These are phyloP conservation scores for Octomys mimax DNA, from an alignment of 2,797 vertebrate species.

Conservation along the genomic window DNA sequence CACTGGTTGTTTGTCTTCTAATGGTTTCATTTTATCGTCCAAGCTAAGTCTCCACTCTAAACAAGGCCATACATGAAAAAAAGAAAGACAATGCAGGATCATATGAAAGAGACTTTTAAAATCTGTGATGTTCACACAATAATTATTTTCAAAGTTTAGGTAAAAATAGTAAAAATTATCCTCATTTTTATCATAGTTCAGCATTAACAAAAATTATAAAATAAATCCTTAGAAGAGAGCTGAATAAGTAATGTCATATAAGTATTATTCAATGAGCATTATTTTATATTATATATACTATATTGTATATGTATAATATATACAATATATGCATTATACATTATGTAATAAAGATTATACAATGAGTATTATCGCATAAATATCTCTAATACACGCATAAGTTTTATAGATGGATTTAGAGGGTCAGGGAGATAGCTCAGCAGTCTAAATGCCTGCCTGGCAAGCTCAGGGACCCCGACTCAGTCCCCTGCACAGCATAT, in stretches of 20 bases:
- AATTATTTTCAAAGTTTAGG: neutral
- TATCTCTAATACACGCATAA: neutral
- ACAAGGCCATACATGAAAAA: neutral
- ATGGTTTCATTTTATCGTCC: constrained; percentile 13
- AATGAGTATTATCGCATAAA: neutral
- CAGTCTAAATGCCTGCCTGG: too few species aligned
- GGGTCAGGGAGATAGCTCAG: too few species aligned
- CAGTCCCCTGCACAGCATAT: too few species aligned
- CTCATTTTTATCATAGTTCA: neutral
- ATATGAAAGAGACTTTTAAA: neutral
- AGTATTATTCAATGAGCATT: neutral
- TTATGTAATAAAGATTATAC: neutral
- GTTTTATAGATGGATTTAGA: constrained; percentile 40
- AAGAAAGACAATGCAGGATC: constrained; percentile 1
- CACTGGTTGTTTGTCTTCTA: constrained; percentile 19
- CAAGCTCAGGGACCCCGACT: too few species aligned
- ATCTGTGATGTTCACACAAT: neutral
- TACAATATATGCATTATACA: neutral
- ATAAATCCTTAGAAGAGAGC: neutral
- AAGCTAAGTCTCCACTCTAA: neutral
- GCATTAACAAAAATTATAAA: neutral
- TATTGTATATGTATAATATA: too few species aligned
- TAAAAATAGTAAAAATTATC: neutral
- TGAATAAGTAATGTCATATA: neutral
- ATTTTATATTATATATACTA: neutral